phyloP scores from a whole-genome alignment of 92 coral and sea anemone genomes.

The Diadumene lineata region DNA sequence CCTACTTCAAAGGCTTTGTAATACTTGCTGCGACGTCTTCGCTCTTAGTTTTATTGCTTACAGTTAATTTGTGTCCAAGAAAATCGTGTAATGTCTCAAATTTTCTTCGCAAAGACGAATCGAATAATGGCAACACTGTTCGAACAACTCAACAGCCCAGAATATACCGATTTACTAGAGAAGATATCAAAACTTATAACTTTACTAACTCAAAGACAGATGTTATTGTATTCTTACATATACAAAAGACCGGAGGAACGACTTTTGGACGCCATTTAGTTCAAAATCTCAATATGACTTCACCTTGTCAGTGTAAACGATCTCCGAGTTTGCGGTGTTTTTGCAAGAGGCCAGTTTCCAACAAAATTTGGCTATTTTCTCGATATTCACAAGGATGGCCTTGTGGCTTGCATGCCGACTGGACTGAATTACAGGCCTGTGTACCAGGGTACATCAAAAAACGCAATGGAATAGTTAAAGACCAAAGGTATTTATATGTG shows the following conservation, averaged over 20 bases:
- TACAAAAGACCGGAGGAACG: conserved; percentile 96
- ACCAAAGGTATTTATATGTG: conserved; percentile 68
- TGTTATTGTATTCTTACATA: conserved; percentile 88
- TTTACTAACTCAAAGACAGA: conserved; percentile 61
- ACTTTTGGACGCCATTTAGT: conserved; percentile 90
- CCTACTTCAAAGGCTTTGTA: conserved; percentile 5
- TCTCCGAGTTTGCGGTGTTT: conserved; percentile 43
- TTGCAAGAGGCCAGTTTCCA: conserved; percentile 82
- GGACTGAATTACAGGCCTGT: conserved; percentile 82
- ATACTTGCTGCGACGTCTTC: conserved; percentile 18
- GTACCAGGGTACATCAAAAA: conserved; percentile 64
- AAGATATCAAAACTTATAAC: conserved; percentile 29
- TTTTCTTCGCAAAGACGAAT: neutral
- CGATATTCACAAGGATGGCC: conserved; percentile 95
- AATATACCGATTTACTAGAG: conserved; percentile 26
- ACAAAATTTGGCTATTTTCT: conserved; percentile 78
- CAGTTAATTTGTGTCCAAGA: conserved; percentile 17
- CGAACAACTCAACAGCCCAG: conserved; percentile 5
- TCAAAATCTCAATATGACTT: conserved; percentile 50
- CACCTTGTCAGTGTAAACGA: conserved; percentile 63
- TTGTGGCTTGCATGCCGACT: conserved; percentile 95
- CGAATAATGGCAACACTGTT: neutral
- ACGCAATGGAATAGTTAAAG: conserved; percentile 46
- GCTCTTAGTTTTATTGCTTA: neutral
- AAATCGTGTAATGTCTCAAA: conserved; percentile 9